Base-by-base conservation (phyloP, 2,797 vertebrate species). In the Xiphophorus birchmanni region DNA sequence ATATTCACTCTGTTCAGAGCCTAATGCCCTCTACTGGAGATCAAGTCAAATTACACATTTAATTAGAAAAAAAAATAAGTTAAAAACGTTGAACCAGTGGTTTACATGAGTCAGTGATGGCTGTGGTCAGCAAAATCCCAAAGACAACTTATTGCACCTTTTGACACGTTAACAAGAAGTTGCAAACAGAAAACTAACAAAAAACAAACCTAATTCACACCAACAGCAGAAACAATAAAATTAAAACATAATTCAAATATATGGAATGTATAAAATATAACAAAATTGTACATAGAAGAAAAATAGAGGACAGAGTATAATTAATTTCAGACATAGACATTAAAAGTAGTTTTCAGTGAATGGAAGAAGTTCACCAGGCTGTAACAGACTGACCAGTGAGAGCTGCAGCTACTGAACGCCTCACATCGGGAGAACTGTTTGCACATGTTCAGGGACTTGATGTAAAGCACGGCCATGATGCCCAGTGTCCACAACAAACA, bases 101-200 rank as follows among this genome's bases (percentile, higher is more conserved):
- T 92, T 91, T 79, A 88, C 89, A 93, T 63, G 67, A 86, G 84
- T 93, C 94, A 93, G 93, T 93, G 92, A 93, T 89, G 87, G 90
- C 84, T 91, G 93, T 90, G 87, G 86, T 89, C 90, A 92, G 85
- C 91, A 93, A 86, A 71, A 87, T 91, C 84, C 90, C 37, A 86
- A 91, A 92, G 86, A 92, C 84, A 90, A 92, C 85, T 82, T 96
- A 96, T 96, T 96, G 96, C 94, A 96, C 95, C 93, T 91, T 72
- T 93, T 92, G 87, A 94, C 90, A 92, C 89, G 90, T 93, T 88
- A 77, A 89, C 89, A 84, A 90, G 82, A 91, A 89, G 89, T 87
- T 88, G 84, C 89, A 90, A 87, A 13, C 87, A 87, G 78, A 88
- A 82, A 87, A 88, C 79, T 78, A 75, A 54, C 37, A 52, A 15